Evolutionary conservation across 2,113 vertebrate genomes (phyloP), one percentile per base, ranked within the genome.

Genomic region (Antennarius striatus): DNA sequence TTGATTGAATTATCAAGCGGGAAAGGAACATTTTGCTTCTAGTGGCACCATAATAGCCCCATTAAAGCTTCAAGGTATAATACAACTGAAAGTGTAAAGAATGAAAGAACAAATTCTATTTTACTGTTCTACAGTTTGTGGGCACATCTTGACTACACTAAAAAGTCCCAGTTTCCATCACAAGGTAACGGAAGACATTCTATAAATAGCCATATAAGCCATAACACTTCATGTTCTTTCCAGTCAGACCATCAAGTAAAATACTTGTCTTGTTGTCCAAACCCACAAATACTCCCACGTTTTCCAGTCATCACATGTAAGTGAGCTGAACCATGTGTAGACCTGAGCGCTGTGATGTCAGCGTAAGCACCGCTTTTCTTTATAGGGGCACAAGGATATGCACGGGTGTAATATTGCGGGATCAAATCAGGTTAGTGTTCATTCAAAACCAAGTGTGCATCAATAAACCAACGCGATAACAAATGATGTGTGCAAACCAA

Each of bases 301-400:
- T 63, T 61, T 50, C 46, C 75, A 50, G 22, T 42, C 36, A 47
- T 54, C 55, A 53, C 22, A 22, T 22, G 22, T 22, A 22, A 22
- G 22, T 22, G 22, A 8, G 11, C 57, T 62, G 40, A 42, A 46
- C 32, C 28, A n/a, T 15, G 17, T 17, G 6, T 3, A 13, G 16
- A 54, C 22, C 52, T n/a, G 32, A 56, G 4, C 15, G 5, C n/a
- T 4, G 30, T 0, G 10, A 39, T 60, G 66, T 72, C 16, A 36
- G 30, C 47, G 69, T 40, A 10, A 53, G n/a, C 71, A 80, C 56
- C 71, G 71, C 65, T 78, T 73, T 77, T 84, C 85, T 83, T 83
- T 22, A 22, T 22, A 22, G 22, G 22, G 22, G 22, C 22, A 80
- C 53, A 59, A 46, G 61, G 39, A 47, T 61, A 50, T 16, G 51